phyloP scores from a whole-genome alignment of 1,140 invertebrate genomes.

The Brachionus paranguensis region DNA sequence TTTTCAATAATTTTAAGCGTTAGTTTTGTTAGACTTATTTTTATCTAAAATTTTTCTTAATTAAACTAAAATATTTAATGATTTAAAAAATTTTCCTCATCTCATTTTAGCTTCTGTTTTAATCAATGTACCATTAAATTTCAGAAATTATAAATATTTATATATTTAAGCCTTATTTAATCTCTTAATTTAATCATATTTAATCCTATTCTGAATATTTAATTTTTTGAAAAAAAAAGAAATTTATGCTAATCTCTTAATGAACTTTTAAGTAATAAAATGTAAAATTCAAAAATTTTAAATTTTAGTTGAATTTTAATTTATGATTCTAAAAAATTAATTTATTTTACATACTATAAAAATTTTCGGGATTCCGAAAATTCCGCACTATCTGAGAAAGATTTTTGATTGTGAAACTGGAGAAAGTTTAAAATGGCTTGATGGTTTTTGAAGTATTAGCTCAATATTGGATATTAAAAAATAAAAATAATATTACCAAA shows the following conservation, averaged over 20 bases:
- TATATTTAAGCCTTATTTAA: background rate
- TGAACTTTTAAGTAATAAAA: background rate
- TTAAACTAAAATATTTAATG: background rate
- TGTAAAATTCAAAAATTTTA: too few species aligned
- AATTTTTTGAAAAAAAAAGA: background rate
- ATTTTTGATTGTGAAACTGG: too few species aligned
- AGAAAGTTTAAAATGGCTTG: too few species aligned
- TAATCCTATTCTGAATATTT: background rate
- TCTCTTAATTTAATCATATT: background rate
- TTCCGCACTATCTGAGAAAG: too few species aligned
- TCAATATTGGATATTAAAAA: too few species aligned
- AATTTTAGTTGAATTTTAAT: too few species aligned
- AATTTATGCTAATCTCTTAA: background rate
- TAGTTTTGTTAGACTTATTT: background rate
- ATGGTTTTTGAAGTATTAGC: too few species aligned
- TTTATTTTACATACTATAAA: too few species aligned
- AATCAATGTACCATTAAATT: background rate
- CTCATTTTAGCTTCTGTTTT: background rate
- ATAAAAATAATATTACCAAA: too few species aligned
- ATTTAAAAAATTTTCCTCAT: background rate
- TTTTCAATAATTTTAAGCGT: too few species aligned
- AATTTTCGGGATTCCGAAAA: too few species aligned
- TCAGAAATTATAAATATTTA: background rate
- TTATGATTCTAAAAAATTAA: too few species aligned
- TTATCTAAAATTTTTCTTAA: background rate